Percentiles rank a stretch among this genome's conserved stretches.
These are phyloP conservation scores for Hoplostethus atlanticus DNA, from an alignment of 2,797 vertebrate genomes.

Conservation along the genomic window DNA sequence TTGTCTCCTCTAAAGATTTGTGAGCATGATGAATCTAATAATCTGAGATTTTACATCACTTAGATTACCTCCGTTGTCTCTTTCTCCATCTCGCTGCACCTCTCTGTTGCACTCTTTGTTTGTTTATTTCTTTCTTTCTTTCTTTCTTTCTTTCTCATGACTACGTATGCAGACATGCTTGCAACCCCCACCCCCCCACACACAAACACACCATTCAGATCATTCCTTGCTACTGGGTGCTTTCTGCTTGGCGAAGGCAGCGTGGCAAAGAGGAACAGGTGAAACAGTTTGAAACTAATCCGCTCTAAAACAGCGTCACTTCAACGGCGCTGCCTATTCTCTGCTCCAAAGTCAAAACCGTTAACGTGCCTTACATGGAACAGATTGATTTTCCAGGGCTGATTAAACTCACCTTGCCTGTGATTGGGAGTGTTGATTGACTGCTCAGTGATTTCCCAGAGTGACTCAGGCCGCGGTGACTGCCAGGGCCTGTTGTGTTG, in stretches of 20 bases:
- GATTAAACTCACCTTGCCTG: constrained; percentile 58
- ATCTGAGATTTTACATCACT: constrained; percentile 43
- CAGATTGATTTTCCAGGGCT: constrained; percentile 58
- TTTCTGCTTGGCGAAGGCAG: constrained; percentile 31
- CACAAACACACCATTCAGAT: neutral
- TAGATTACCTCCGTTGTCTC: constrained; percentile 16
- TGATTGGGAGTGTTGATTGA: constrained; percentile 61
- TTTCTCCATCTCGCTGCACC: neutral
- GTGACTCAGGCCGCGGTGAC: constrained; percentile 50
- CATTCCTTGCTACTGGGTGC: neutral
- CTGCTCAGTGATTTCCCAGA: constrained; percentile 62
- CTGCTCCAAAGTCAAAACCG: constrained; percentile 13
- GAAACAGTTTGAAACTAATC: constrained; percentile 62
- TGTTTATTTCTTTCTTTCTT: neutral
- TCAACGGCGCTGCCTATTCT: constrained; percentile 20
- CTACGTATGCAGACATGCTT: neutral
- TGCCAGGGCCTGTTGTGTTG: constrained; percentile 33
- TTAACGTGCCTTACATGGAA: constrained; percentile 47
- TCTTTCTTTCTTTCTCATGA: no score
- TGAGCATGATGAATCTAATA: constrained; percentile 47
- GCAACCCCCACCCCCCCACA: neutral
- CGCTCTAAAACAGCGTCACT: constrained; percentile 44
- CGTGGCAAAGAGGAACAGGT: constrained; percentile 49
- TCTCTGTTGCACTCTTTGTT: neutral
- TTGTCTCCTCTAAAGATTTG: constrained; percentile 52